Evolutionary conservation across 2,888 invertebrate genomes (phyloP).

Genomic region (Apantesis nais): DNA sequence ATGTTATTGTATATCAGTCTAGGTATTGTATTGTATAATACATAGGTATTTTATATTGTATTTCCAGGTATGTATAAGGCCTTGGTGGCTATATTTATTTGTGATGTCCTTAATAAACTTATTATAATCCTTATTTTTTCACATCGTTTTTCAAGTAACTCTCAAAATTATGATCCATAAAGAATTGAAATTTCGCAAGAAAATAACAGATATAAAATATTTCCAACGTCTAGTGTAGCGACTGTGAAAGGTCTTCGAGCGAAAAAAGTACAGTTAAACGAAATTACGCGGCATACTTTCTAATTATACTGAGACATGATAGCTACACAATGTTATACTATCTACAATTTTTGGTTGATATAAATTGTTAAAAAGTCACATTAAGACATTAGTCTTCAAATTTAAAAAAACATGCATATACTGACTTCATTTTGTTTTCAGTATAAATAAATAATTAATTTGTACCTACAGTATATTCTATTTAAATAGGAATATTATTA

Average conservation of each 20-base stretch:
- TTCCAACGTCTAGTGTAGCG: conserved; percentile 15
- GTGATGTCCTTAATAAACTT: neutral
- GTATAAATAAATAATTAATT: neutral
- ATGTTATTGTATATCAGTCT: neutral
- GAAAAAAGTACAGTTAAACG: conserved; percentile 55
- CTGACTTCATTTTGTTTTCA: neutral
- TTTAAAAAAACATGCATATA: neutral
- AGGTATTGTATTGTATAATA: too few relatives aligned
- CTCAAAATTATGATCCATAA: neutral
- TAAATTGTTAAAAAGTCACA: neutral
- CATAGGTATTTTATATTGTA: neutral
- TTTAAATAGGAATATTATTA: neutral
- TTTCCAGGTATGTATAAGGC: neutral
- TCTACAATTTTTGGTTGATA: conserved; percentile 2
- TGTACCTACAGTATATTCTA: neutral
- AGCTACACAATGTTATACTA: conserved; percentile 37
- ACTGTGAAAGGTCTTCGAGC: conserved; percentile 52
- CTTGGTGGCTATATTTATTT: neutral
- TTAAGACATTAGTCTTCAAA: neutral
- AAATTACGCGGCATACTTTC: conserved; percentile 51
- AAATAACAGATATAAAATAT: neutral
- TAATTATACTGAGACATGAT: conserved; percentile 46
- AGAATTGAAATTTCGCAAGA: neutral
- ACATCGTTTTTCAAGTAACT: neutral
- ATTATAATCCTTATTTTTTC: neutral